phyloP scores from a whole-genome alignment of 2,888 invertebrate genomes.

The Teleiodes luculella region DNA sequence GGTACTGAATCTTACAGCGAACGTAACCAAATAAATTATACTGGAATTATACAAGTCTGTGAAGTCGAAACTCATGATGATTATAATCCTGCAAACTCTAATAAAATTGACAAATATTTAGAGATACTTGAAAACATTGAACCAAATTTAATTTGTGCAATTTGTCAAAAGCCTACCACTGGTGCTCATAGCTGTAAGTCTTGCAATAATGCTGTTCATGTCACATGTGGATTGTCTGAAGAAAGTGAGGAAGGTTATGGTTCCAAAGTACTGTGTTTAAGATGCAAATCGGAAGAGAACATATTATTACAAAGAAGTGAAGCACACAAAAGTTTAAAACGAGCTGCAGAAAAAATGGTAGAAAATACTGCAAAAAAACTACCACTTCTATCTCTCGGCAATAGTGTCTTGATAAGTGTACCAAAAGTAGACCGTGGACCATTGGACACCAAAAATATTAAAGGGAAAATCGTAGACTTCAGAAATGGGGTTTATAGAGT shows the following conservation, averaged over 20 bases:
- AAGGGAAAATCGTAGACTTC: slow-evolving; percentile 9
- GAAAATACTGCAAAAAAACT: slow-evolving; percentile 15
- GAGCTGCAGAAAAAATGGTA: slow-evolving; percentile 19
- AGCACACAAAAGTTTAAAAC: slow-evolving; percentile 13
- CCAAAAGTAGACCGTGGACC: slow-evolving; percentile 9
- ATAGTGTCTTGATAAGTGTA: slow-evolving; percentile 1
- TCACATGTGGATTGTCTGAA: neutral
- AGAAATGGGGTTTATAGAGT: slow-evolving; percentile 12
- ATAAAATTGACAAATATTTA: too few relatives aligned
- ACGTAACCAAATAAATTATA: too few relatives aligned
- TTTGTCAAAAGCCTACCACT: neutral
- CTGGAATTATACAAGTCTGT: too few relatives aligned
- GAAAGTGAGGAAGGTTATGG: slow-evolving; percentile 2
- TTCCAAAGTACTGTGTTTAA: slow-evolving; percentile 10
- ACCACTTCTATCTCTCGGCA: slow-evolving; percentile 11
- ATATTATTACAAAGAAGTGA: slow-evolving; percentile 7
- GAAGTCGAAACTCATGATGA: neutral
- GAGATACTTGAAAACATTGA: neutral
- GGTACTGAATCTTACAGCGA: too few relatives aligned
- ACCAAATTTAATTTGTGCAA: neutral
- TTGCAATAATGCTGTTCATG: neutral
- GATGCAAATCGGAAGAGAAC: slow-evolving; percentile 11
- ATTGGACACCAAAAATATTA: slow-evolving; percentile 7
- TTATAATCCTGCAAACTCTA: too few relatives aligned
- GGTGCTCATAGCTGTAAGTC: neutral